These are phyloP conservation scores for Hydra vulgaris DNA, from an alignment of 30 jellyfish, hydroid and myxozoan genomes.

Conservation along the genomic window DNA sequence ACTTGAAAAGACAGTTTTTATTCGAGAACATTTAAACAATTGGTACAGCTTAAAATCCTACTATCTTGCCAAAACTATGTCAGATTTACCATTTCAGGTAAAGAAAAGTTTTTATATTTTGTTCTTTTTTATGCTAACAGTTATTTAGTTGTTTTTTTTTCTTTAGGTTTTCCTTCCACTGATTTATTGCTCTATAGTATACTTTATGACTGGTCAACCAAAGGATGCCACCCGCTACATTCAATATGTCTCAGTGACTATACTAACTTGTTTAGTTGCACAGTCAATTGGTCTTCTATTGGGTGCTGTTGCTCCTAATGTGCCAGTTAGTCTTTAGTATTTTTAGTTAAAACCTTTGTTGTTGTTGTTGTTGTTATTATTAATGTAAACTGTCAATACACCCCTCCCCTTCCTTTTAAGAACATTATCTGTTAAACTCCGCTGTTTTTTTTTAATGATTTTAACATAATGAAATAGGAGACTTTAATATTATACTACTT, in stretches of 20 bases:
- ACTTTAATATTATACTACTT: no score
- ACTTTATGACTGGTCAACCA: constrained; percentile 94
- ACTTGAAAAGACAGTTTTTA: constrained; percentile 79
- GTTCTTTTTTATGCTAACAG: not conserved
- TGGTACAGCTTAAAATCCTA: constrained; percentile 97
- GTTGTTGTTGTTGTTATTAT: no score
- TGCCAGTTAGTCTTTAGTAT: constrained; percentile 47
- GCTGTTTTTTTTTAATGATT: no score
- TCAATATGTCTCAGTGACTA: constrained; percentile 53
- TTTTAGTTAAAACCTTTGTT: no score
- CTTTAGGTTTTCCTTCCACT: constrained; percentile 74
- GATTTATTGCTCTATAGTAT: constrained; percentile 73
- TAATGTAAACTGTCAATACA: no score
- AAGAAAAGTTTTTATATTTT: not conserved
- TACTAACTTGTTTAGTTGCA: constrained; percentile 74
- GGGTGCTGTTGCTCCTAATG: constrained; percentile 99
- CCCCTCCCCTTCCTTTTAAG: no score
- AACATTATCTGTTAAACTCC: no score
- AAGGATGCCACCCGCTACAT: constrained; percentile 53
- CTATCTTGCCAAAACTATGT: constrained; percentile 93
- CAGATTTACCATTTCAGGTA: constrained; percentile 99
- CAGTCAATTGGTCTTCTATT: constrained; percentile 93
- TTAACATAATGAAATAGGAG: no score
- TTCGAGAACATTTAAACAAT: constrained; percentile 91
- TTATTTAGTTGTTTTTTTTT: not conserved